These are phyloP conservation scores for Oligia latruncula DNA, from an alignment of 2,888 invertebrate genomes.

Conservation along the genomic window DNA sequence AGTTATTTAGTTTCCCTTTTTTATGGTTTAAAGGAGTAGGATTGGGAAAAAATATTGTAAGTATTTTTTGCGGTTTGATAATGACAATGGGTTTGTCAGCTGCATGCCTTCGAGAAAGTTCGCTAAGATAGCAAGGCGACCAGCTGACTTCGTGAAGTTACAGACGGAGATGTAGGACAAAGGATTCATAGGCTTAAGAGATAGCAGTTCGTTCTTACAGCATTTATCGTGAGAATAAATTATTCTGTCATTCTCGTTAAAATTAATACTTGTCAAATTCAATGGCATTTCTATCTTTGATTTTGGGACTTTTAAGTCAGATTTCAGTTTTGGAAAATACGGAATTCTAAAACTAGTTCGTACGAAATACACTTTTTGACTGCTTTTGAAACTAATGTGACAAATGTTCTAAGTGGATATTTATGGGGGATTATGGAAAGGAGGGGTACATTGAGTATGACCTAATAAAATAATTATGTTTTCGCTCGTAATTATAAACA, in stretches of 20 bases:
- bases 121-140: background rate
- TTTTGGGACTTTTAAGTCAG: background rate
- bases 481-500: background rate
- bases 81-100: background rate
- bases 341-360: background rate
- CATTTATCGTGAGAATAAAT: background rate
- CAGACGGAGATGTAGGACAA: conserved; percentile 15
- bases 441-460: background rate
- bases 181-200: background rate
- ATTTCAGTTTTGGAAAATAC: background rate
- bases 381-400: background rate
- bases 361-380: background rate
- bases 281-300: background rate
- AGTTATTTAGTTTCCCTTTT: background rate
- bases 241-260: background rate
- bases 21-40: background rate
- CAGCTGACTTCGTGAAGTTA: conserved; percentile 3
- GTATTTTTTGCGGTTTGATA: background rate
- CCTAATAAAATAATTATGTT: background rate
- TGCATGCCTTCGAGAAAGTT: conserved; percentile 12
- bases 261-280: background rate
- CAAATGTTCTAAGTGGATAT: background rate
- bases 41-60: background rate
- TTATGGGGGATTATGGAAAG: too few species aligned
- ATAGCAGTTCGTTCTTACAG: background rate